phyloP scores from a whole-genome alignment of 2,113 vertebrate genomes.

The Semicossyphus pulcher region DNA sequence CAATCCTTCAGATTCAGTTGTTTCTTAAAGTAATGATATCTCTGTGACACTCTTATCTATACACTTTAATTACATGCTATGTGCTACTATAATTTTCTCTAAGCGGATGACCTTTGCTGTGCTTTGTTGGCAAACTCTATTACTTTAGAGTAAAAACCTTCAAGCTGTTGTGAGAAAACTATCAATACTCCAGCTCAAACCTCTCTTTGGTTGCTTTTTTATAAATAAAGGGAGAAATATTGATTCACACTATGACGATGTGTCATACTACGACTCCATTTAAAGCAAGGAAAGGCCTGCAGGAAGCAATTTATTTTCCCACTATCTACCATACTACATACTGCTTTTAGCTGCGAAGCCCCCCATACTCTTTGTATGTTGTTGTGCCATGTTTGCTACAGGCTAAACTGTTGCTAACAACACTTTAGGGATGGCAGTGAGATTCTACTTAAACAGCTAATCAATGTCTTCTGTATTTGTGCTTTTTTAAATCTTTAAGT shows the following conservation, averaged over 20 bases:
- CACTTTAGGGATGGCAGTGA: too few relatives aligned
- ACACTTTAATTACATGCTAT: not conserved
- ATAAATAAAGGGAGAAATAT: constrained; percentile 20
- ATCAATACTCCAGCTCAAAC: not conserved
- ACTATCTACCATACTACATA: not conserved
- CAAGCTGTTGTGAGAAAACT: not conserved
- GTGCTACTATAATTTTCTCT: not conserved
- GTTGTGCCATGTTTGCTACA: constrained; percentile 19
- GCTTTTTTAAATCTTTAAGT: not conserved
- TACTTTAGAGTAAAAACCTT: constrained; percentile 12
- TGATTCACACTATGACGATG: constrained; percentile 9
- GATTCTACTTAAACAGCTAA: not conserved
- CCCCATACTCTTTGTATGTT: not conserved
- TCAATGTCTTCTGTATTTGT: not conserved
- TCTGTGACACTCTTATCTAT: not conserved
- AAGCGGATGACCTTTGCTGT: constrained; percentile 4
- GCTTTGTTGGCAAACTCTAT: not conserved
- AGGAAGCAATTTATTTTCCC: not conserved
- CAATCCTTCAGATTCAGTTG: too few relatives aligned
- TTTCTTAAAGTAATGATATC: not conserved
- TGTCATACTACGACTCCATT: constrained; percentile 6
- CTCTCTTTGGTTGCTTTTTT: not conserved
- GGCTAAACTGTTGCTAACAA: constrained; percentile 1
- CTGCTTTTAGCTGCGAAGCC: too few relatives aligned
- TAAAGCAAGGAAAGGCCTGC: constrained; percentile 6